A percentile compares a stretch with the other conserved stretches of the same genome.
These are phyloP conservation scores for Stenurella melanura DNA, from an alignment of 2,888 invertebrate species.

Conservation along the genomic window DNA sequence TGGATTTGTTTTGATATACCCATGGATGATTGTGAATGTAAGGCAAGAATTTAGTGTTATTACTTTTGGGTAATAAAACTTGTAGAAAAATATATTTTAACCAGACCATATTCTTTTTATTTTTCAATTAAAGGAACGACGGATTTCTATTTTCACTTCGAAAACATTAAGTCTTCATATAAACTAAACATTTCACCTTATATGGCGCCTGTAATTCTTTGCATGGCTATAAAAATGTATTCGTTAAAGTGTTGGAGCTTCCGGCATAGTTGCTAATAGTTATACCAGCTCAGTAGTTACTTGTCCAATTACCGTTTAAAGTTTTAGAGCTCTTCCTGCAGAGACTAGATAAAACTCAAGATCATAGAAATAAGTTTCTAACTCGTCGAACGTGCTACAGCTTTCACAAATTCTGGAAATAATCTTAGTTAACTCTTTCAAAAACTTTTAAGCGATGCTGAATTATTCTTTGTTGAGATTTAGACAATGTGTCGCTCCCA, in stretches of 20 bases:
- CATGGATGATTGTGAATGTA: too few relatives aligned
- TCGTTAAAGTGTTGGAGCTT: conserved; percentile 20
- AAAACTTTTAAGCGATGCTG: conserved; percentile 17
- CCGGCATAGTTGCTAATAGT: conserved; percentile 11
- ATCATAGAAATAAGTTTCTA: conserved; percentile 32
- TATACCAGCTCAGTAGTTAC: conserved; percentile 14
- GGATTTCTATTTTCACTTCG: not conserved
- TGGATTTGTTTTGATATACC: too few relatives aligned
- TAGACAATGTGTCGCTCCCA: not conserved
- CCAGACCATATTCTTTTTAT: too few relatives aligned
- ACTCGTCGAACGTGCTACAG: conserved; percentile 21
- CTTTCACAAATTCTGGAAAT: conserved; percentile 34
- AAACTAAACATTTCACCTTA: not conserved
- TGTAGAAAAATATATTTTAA: too few relatives aligned
- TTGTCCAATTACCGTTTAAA: conserved; percentile 31
- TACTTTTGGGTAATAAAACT: too few relatives aligned
- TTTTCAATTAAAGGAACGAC: too few relatives aligned
- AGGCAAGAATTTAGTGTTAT: too few relatives aligned
- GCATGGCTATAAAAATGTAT: conserved; percentile 10
- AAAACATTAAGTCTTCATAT: not conserved
- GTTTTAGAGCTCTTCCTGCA: conserved; percentile 34
- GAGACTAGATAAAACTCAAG: conserved; percentile 37
- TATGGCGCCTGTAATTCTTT: conserved; percentile 14
- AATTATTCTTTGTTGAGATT: conserved; percentile 32
- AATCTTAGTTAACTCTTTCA: conserved; percentile 33